phyloP scores from a whole-genome alignment of 2,888 invertebrate genomes.

The Ichneumoninae sp. region DNA sequence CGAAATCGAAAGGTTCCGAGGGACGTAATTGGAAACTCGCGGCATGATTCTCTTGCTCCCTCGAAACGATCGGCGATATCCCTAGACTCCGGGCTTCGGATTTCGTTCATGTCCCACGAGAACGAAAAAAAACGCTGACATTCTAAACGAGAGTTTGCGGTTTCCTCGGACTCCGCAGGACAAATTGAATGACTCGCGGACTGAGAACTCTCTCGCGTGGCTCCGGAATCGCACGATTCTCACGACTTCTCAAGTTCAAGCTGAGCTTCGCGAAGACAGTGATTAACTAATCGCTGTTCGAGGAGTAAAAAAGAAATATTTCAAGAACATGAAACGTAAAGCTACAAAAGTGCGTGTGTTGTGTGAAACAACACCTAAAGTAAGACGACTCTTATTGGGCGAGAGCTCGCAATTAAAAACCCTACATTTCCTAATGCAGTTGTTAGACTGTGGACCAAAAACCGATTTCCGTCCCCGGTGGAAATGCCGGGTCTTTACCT shows the following conservation, averaged over 20 bases:
- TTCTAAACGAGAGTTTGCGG: conserved; percentile 51
- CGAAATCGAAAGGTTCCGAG: conserved; percentile 57
- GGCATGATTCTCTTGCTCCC: conserved; percentile 24
- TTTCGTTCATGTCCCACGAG: conserved; percentile 10
- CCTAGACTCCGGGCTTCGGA: conserved; percentile 29
- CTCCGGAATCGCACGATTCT: not conserved
- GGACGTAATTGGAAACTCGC: conserved; percentile 51
- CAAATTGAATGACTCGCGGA: conserved; percentile 50
- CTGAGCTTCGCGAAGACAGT: not conserved
- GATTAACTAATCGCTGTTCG: not conserved
- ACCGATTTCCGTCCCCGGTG: conserved; percentile 48
- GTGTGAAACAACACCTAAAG: not conserved
- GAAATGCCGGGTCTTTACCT: conserved; percentile 2
- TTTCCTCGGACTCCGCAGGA: conserved; percentile 39
- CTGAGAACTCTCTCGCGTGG: not conserved
- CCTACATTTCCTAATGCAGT: conserved; percentile 34
- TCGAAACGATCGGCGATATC: conserved; percentile 39
- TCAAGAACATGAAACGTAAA: not conserved
- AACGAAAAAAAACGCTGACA: not conserved
- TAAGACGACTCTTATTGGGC: conserved; percentile 1
- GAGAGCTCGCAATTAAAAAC: conserved; percentile 34
- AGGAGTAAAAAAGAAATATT: not conserved
- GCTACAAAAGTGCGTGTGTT: not conserved
- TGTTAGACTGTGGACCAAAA: conserved; percentile 30
- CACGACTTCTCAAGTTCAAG: not conserved